Percentiles rank a stretch among this genome's conserved stretches.
Conservation (phyloP, 2,888 invertebrate genomes). For the Antheraea yamamai region DNA sequence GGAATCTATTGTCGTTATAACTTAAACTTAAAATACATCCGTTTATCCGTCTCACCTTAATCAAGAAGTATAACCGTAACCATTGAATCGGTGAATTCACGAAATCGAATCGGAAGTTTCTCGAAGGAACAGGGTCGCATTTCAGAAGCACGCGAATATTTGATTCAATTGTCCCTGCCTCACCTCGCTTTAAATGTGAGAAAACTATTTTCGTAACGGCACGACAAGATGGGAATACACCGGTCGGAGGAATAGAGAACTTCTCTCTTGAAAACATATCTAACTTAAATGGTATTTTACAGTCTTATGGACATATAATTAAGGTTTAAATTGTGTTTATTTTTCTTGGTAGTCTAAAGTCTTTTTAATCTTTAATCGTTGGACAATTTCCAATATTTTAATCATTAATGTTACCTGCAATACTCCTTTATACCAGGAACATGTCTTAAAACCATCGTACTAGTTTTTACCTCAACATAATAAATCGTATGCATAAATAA, state of each 20-base stretch:
- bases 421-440: neutral
- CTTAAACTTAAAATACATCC: neutral
- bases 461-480: neutral
- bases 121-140: slow-evolving; percentile 45
- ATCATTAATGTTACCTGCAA: neutral
- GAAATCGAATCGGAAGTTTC: slow-evolving; percentile 50
- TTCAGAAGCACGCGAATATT: slow-evolving; percentile 57
- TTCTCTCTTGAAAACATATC: neutral
- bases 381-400: neutral
- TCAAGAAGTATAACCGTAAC: slow-evolving; percentile 34
- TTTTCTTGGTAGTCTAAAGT: neutral
- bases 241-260: slow-evolving; percentile 8
- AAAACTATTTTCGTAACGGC: slow-evolving; percentile 63
- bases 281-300: neutral
- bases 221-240: slow-evolving; percentile 14
- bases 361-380: neutral
- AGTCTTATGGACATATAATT: neutral
- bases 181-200: slow-evolving; percentile 54
- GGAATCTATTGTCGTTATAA: neutral
- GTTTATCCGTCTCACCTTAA: slow-evolving; percentile 28
- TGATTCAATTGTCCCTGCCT: slow-evolving; percentile 62
- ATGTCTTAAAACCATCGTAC: neutral
- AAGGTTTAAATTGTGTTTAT: neutral
- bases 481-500: neutral
- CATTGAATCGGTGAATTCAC: slow-evolving; percentile 36